Evolutionary conservation across 2,113 vertebrate species (phyloP).

Genomic region (Actenoides lindsayi): DNA sequence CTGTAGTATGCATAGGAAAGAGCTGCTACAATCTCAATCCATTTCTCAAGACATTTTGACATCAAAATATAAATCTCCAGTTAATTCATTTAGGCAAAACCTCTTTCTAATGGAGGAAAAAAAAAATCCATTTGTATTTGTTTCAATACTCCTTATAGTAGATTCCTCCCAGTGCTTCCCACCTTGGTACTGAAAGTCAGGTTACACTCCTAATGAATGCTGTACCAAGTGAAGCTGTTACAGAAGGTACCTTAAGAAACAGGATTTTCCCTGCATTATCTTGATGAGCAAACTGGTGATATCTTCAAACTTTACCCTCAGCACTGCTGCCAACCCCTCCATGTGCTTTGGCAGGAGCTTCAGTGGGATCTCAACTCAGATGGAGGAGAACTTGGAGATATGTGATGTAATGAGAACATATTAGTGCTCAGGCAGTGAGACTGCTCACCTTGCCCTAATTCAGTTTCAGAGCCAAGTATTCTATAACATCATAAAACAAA

Average conservation of each 20-base stretch:
- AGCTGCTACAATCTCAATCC: neutral
- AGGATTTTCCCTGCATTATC: neutral
- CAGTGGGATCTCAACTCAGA: neutral
- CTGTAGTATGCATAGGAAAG: neutral
- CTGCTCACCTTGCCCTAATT: neutral
- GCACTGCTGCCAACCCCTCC: neutral
- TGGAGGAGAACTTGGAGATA: neutral
- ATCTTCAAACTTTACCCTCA: conserved; percentile 1
- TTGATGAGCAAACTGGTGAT: neutral
- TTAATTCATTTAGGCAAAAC: neutral
- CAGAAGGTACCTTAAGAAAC: neutral
- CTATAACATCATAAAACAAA: conserved; percentile 50
- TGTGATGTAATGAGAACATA: neutral
- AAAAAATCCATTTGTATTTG: neutral
- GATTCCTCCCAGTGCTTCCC: neutral
- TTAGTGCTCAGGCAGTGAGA: neutral
- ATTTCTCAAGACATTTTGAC: neutral
- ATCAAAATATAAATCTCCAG: neutral
- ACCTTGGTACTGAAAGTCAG: neutral
- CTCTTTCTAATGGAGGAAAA: neutral
- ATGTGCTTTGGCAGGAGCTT: conserved; percentile 17
- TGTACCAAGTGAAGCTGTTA: neutral
- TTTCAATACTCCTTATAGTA: neutral
- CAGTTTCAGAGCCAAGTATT: conserved; percentile 1
- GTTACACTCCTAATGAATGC: neutral